Evolutionary conservation across 2,113 vertebrate species (phyloP).

Genomic region (Lamprotornis superbus): DNA sequence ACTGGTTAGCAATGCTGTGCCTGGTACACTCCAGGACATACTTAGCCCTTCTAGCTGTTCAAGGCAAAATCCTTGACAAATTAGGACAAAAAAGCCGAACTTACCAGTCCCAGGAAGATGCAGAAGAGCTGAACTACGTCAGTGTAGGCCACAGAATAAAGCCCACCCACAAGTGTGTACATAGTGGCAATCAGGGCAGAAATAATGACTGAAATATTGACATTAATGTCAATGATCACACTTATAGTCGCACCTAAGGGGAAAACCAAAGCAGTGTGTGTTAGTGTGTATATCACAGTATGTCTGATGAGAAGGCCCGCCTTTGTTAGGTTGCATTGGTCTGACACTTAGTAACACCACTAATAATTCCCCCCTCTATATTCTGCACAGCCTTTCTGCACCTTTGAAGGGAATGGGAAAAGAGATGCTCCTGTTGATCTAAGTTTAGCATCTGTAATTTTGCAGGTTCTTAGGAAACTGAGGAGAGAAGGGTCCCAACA

Average conservation of each 20-base stretch:
- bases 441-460: neutral
- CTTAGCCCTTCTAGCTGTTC: neutral
- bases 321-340: neutral
- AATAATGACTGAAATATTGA: slow-evolving; percentile 87
- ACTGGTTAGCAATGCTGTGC: neutral
- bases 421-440: neutral
- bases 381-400: neutral
- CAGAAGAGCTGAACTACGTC: slow-evolving; percentile 98
- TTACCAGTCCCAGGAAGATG: slow-evolving; percentile 95
- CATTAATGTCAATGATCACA: slow-evolving; percentile 90
- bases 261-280: neutral
- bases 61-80: neutral
- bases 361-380: neutral
- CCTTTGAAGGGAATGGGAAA: neutral
- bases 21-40: neutral
- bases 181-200: slow-evolving; percentile 91
- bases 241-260: slow-evolving; percentile 92
- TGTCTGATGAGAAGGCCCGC: neutral
- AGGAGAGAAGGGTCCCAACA: neutral
- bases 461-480: neutral
- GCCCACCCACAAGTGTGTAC: slow-evolving; percentile 92
- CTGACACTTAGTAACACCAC: neutral
- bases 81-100: slow-evolving; percentile 9
- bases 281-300: neutral
- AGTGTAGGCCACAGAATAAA: slow-evolving; percentile 96